Conservation (phyloP, 2,113 vertebrate species). For the Alouatta palliata region DNA sequence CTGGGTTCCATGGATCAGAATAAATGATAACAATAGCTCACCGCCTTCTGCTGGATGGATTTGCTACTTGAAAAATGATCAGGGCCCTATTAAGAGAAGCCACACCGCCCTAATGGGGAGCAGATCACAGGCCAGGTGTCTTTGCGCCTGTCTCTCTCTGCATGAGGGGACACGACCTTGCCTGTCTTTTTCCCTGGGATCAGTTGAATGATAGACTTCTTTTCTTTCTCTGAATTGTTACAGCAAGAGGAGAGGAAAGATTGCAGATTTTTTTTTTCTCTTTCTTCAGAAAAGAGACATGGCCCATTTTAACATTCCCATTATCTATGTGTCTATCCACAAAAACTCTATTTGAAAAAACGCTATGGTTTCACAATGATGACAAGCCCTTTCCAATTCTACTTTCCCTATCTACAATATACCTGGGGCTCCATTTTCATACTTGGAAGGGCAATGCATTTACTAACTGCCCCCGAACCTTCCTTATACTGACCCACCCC, state of each 20-base stretch:
- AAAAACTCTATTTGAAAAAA: slow-evolving; percentile 57
- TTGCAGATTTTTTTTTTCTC: slow-evolving; percentile 48
- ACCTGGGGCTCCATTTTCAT: slow-evolving; percentile 56
- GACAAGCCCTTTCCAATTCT: slow-evolving; percentile 4
- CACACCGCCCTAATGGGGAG: slow-evolving; percentile 54
- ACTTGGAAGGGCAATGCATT: background rate
- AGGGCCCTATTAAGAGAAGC: slow-evolving; percentile 65
- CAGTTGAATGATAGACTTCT: slow-evolving; percentile 68
- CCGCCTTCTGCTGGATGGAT: slow-evolving; percentile 67
- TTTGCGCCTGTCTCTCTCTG: slow-evolving; percentile 24
- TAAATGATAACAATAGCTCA: slow-evolving; percentile 76
- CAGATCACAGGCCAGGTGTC: slow-evolving; percentile 62
- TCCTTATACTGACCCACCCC: slow-evolving; percentile 30
- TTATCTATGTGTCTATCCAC: slow-evolving; percentile 52
- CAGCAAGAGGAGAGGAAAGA: slow-evolving; percentile 58
- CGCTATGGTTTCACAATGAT: background rate
- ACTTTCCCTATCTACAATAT: background rate
- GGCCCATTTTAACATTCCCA: slow-evolving; percentile 63
- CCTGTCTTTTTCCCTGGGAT: slow-evolving; percentile 45
- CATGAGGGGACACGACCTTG: slow-evolving; percentile 57
- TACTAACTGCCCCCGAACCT: background rate
- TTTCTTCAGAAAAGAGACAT: slow-evolving; percentile 46
- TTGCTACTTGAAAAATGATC: slow-evolving; percentile 64
- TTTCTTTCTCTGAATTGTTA: slow-evolving; percentile 69
- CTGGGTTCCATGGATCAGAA: slow-evolving; percentile 71